phyloP scores from a whole-genome alignment of 2,888 invertebrate genomes.

The Nysson spinosus region DNA sequence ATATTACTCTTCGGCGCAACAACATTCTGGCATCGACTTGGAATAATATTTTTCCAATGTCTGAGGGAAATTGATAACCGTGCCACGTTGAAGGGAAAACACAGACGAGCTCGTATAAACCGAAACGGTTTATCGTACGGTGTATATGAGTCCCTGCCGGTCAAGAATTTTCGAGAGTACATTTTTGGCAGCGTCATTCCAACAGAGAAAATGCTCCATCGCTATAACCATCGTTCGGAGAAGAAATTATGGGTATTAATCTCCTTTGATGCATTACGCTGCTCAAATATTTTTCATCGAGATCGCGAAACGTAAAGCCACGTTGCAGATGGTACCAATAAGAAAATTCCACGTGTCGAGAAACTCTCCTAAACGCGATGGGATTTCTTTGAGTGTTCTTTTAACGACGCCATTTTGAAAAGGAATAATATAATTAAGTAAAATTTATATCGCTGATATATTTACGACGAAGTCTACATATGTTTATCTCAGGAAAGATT shows the following conservation, averaged over 20 bases:
- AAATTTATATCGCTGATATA: no score
- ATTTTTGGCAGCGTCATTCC: slow-evolving; percentile 32
- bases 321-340: slow-evolving; percentile 7
- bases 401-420: no score
- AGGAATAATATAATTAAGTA: no score
- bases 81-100: slow-evolving; percentile 48
- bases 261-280: slow-evolving; percentile 6
- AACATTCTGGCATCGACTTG: slow-evolving; percentile 45
- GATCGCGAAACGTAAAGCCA: no score
- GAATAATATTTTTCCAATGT: slow-evolving; percentile 59
- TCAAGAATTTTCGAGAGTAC: slow-evolving; percentile 18
- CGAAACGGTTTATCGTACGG: slow-evolving; percentile 40
- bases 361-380: slow-evolving; percentile 13
- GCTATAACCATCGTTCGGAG: background rate
- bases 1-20: slow-evolving; percentile 24
- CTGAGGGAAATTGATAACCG: slow-evolving; percentile 53
- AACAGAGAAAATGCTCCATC: background rate
- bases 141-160: slow-evolving; percentile 9
- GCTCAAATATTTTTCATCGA: slow-evolving; percentile 7
- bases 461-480: no score
- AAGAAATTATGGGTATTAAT: slow-evolving; percentile 10
- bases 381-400: no score
- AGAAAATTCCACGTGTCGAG: slow-evolving; percentile 11
- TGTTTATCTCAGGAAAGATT: no score
- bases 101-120: slow-evolving; percentile 47